Evolutionary conservation across 2,113 vertebrate species (phyloP).

Genomic region (Porphyrio hochstetteri): DNA sequence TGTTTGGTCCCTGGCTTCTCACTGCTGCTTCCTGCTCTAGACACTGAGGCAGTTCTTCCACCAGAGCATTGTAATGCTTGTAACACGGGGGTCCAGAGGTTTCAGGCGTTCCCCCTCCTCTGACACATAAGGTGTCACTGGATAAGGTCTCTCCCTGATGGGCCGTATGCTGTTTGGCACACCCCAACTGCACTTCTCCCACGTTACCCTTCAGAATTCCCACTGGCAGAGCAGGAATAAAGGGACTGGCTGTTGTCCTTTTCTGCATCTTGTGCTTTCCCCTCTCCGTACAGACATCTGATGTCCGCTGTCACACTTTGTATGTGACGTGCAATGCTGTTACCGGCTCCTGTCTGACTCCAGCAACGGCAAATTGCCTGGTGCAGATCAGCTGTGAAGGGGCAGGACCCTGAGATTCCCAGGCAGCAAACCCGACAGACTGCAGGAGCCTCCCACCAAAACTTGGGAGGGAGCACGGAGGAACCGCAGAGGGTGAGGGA

Average conservation of each 20-base stretch:
- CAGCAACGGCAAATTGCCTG: constrained; percentile 22
- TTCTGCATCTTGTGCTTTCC: background rate
- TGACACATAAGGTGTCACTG: background rate
- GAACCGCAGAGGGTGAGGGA: constrained; percentile 28
- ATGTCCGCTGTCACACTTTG: constrained; percentile 23
- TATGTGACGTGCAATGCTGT: constrained; percentile 44
- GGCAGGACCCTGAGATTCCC: constrained; percentile 41
- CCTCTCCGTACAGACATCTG: constrained; percentile 18
- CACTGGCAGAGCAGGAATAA: background rate
- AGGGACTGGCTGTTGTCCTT: background rate
- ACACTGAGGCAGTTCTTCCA: background rate
- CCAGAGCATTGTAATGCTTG: background rate
- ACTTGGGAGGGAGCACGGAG: background rate
- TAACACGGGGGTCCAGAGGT: background rate
- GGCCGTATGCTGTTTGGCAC: accelerated
- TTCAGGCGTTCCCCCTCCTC: background rate
- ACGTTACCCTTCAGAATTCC: accelerated
- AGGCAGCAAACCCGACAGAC: constrained; percentile 45
- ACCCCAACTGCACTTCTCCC: accelerated
- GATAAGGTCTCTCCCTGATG: background rate
- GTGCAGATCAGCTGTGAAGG: constrained; percentile 63
- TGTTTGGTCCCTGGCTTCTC: background rate
- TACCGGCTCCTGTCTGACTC: constrained; percentile 43
- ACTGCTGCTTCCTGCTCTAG: background rate
- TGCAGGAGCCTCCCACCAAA: constrained; percentile 28